Percentiles rank a stretch among this genome's conserved stretches.
These are phyloP conservation scores for Plagodis dolabraria DNA, from an alignment of 2,888 invertebrate species.

Conservation along the genomic window DNA sequence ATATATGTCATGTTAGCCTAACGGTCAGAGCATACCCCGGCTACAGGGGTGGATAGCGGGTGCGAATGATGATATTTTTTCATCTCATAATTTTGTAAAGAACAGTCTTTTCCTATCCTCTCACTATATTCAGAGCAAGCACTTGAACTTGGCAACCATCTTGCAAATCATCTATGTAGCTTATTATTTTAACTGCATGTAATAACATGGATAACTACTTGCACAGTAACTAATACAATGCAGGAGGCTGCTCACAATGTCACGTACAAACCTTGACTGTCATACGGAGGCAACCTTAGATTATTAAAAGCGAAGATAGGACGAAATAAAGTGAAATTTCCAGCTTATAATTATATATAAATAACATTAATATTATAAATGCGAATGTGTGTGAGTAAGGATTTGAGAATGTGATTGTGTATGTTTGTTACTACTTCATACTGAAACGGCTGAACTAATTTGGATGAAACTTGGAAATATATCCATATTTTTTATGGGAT, in stretches of 20 bases:
- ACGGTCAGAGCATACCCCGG: no score
- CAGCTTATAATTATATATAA: neutral
- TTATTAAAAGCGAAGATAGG: neutral
- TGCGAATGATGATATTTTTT: no score
- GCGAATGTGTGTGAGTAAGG: no score
- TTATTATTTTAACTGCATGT: neutral
- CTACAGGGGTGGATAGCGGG: no score
- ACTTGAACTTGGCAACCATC: neutral
- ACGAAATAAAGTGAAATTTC: neutral
- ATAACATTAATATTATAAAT: neutral
- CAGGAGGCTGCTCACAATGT: constrained; percentile 1
- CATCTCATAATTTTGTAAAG: no score
- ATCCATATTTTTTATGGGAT: no score
- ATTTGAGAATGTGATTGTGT: no score
- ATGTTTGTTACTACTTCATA: no score
- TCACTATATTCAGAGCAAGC: neutral
- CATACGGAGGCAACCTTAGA: constrained; percentile 8
- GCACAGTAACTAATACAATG: neutral
- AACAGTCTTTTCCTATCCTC: no score
- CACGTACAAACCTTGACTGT: constrained; percentile 20
- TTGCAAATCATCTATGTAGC: neutral
- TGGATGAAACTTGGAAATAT: no score
- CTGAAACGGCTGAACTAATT: no score
- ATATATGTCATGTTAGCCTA: no score
- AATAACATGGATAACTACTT: neutral